Conservation (phyloP, 2,797 vertebrate genomes). For the Sebastes glaucus region DNA sequence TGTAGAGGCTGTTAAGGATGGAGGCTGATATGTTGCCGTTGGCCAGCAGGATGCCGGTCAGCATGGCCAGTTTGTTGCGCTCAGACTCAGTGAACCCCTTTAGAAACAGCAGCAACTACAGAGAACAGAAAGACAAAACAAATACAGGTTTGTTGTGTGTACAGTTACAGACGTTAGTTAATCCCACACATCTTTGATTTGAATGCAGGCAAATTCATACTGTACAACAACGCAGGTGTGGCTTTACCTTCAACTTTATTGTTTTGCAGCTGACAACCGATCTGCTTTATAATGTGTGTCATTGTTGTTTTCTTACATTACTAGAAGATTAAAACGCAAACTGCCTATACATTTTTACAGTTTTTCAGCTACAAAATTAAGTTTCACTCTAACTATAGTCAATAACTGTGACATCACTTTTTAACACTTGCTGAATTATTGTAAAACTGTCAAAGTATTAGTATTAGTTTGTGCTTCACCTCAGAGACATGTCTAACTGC, state of each 20-base stretch:
- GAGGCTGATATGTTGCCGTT: constrained; percentile 94
- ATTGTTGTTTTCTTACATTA: background rate
- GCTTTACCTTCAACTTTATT: background rate
- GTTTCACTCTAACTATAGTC: background rate
- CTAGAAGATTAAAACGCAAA: background rate
- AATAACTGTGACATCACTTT: no score
- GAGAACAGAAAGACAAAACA: background rate
- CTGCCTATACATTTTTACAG: no score
- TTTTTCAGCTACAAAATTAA: no score
- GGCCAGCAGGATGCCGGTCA: constrained; percentile 95
- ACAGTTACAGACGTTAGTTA: background rate
- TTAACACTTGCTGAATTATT: background rate
- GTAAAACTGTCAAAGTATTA: background rate
- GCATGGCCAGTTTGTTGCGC: constrained; percentile 97
- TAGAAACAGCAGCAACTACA: constrained; percentile 94
- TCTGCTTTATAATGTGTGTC: background rate
- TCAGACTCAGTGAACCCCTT: constrained; percentile 98
- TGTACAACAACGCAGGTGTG: background rate
- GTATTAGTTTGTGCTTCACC: no score
- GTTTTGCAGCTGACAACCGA: background rate
- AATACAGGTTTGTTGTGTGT: background rate
- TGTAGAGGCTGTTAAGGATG: constrained; percentile 95
- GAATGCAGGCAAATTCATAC: background rate
- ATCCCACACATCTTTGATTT: background rate
- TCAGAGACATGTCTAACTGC: background rate